phyloP scores from a whole-genome alignment of 2,888 invertebrate species.

The Sesia bembeciformis region DNA sequence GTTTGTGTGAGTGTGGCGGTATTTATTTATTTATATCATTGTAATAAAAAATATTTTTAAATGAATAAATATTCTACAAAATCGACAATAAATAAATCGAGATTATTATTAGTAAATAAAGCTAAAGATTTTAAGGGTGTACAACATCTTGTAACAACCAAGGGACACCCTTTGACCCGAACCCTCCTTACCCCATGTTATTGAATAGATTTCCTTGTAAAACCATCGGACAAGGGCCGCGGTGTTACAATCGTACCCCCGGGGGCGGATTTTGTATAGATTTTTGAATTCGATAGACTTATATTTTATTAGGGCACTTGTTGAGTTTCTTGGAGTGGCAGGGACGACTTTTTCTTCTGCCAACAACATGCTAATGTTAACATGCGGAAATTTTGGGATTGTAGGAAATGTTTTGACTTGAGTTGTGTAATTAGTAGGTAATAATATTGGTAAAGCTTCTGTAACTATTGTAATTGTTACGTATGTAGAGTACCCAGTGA shows the following conservation, averaged over 20 bases:
- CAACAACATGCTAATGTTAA: too few species aligned
- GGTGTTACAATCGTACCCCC: conserved; percentile 16
- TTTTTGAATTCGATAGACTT: conserved; percentile 11
- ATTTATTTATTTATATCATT: too few species aligned
- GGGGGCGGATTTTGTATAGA: conserved; percentile 10
- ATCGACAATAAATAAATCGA: background rate
- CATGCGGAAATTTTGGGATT: too few species aligned
- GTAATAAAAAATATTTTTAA: too few species aligned
- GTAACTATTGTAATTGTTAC: too few species aligned
- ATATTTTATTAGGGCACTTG: background rate
- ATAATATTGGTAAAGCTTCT: too few species aligned
- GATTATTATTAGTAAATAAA: background rate
- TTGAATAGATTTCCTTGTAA: conserved; percentile 26
- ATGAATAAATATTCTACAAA: too few species aligned
- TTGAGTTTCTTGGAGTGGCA: background rate
- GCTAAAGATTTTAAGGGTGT: background rate
- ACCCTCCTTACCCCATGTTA: conserved; percentile 12
- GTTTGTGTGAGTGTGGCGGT: too few species aligned
- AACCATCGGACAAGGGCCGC: conserved; percentile 24
- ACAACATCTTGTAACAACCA: conserved; percentile 11
- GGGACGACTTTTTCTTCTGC: background rate
- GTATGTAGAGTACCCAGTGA: too few species aligned
- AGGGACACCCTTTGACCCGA: conserved; percentile 14
- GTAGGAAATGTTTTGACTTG: too few species aligned
- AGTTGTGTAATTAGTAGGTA: too few species aligned